phyloP scores from a whole-genome alignment of 2,797 vertebrate genomes.

The Tamandua tetradactyla region DNA sequence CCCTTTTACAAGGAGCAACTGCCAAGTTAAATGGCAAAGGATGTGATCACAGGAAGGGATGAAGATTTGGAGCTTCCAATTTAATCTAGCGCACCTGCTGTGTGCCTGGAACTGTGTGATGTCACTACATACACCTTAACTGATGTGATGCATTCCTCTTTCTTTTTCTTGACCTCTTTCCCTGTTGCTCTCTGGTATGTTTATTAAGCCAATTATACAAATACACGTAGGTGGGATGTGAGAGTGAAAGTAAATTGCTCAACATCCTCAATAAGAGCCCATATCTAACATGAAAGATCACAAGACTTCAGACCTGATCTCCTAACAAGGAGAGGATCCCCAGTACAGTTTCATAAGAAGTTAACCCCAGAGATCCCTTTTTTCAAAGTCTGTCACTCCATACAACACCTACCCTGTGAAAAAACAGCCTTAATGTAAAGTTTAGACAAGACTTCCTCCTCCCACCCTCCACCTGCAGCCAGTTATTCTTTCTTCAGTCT shows the following conservation, averaged over 20 bases:
- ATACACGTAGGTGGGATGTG: neutral
- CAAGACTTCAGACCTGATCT: neutral
- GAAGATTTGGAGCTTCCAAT: neutral
- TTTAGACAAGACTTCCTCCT: neutral
- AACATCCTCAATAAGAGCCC: neutral
- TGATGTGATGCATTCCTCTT: neutral
- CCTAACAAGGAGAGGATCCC: neutral
- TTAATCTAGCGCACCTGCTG: neutral
- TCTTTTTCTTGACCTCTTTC: neutral
- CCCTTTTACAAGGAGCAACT: neutral
- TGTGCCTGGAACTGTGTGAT: neutral
- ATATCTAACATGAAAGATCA: neutral
- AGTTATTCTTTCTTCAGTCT: neutral
- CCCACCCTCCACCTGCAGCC: neutral
- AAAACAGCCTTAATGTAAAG: neutral
- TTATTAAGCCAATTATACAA: neutral
- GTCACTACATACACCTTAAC: neutral
- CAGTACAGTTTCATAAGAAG: neutral
- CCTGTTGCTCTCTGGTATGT: neutral
- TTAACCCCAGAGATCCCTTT: neutral
- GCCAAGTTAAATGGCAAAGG: neutral
- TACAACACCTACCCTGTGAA: neutral
- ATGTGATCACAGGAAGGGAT: neutral
- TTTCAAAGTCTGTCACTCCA: neutral
- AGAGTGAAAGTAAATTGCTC: fast-evolving